Evolutionary conservation across 2,888 invertebrate genomes (phyloP).

Genomic region (Eulithis testata): DNA sequence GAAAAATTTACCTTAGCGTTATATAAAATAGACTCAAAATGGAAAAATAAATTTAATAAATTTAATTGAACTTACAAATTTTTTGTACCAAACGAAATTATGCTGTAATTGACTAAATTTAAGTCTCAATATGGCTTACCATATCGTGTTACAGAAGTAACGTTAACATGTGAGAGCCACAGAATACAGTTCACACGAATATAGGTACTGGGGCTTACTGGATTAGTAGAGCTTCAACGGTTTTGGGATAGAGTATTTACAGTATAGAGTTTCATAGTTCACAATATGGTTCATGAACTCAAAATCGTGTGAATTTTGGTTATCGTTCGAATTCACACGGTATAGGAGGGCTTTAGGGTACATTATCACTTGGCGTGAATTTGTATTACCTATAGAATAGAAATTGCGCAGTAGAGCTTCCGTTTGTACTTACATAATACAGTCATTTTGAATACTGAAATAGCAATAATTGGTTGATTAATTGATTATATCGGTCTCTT

Average conservation of each 20-base stretch:
- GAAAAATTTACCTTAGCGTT: background rate
- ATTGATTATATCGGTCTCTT: no score
- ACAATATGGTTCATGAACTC: conserved; percentile 15
- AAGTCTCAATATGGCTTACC: conserved; percentile 4
- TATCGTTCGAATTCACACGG: background rate
- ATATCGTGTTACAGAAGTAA: background rate
- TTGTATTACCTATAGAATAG: no score
- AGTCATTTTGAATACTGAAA: no score
- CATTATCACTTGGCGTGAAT: no score
- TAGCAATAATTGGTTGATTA: no score
- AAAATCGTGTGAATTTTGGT: conserved; percentile 10
- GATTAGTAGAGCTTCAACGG: conserved; percentile 20
- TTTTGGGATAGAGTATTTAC: conserved; percentile 20
- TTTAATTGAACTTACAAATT: background rate
- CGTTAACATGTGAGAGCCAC: background rate
- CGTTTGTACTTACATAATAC: no score
- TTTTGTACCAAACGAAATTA: background rate
- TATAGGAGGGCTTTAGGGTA: no score
- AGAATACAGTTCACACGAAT: conserved; percentile 26
- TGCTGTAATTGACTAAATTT: background rate
- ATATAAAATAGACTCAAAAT: background rate
- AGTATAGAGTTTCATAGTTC: conserved; percentile 17
- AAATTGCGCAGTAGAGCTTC: no score
- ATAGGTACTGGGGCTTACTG: conserved; percentile 14
- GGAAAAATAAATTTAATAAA: background rate